phyloP scores from a whole-genome alignment of 2,888 invertebrate genomes.

The Sipha maydis region DNA sequence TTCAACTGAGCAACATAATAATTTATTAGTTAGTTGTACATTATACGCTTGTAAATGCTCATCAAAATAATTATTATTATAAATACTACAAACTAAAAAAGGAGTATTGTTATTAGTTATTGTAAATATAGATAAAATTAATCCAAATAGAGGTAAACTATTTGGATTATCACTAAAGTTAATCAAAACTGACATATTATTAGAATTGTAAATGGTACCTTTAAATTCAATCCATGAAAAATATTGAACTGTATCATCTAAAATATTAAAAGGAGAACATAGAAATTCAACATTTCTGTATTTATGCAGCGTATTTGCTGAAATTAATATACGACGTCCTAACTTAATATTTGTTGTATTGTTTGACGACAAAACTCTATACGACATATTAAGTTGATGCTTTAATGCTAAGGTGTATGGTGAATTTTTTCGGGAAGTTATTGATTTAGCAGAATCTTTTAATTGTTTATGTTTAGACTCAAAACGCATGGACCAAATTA shows the following conservation, averaged over 20 bases:
- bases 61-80: too few species aligned
- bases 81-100: too few species aligned
- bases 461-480: conserved; percentile 15
- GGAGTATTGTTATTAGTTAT: neutral
- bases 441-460: neutral
- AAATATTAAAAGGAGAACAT: conserved; percentile 1
- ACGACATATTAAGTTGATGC: too few species aligned
- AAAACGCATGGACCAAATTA: neutral
- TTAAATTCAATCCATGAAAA: conserved; percentile 6
- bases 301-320: neutral
- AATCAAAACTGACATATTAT: conserved; percentile 1
- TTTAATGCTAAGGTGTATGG: too few species aligned
- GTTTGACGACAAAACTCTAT: neutral
- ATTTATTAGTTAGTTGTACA: too few species aligned
- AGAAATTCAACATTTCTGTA: conserved; percentile 6
- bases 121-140: conserved; percentile 12
- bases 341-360: neutral
- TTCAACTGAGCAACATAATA: too few species aligned
- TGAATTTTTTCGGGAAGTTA: too few species aligned
- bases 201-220: neutral
- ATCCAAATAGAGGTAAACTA: neutral
- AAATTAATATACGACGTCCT: neutral
- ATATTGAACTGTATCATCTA: neutral
- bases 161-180: neutral
- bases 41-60: too few species aligned